Evolutionary conservation across 2,797 vertebrate genomes (phyloP), one percentile per base, ranked within the genome.

Genomic region (Gobio occitaniae): DNA sequence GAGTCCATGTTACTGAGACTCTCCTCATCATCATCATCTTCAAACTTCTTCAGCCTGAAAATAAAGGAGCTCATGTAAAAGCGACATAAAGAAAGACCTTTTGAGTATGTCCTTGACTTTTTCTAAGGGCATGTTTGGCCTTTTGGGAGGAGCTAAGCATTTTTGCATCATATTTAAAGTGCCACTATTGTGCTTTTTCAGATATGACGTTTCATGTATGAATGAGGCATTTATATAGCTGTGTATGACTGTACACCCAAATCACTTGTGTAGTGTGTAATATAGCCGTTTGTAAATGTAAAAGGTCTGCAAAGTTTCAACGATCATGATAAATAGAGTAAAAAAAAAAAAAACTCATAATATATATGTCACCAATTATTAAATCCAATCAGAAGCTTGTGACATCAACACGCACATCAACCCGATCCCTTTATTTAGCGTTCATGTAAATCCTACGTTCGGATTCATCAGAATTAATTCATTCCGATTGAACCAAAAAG

Each of bases 21-120:
- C 88, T 98, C 98, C 1, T 99, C 97, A 41, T 99, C 98, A 82
- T 97, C 96, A 90, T 99, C 98, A 0, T 95, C 96, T 88, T 98
- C 97, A 89, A 97, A 95, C 89, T 99, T 99, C 89, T 95, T 96
- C 19, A 99, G 90, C 80, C 98, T 99, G 77, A 80, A 1, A 88
- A 29, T 74, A 78, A 90, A 0, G n/a, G 36, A 12, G 25, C n/a
- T 56, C 2, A 36, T 1, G 56, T 75, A 7, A 80, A 72, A 3
- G n/a, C 0, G 56, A 61, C 5, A 59, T 11, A 16, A 65, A 47
- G 3, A 12, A 48, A 78, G 52, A 47, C 47, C 47, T 36, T 38
- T 63, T 29, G n/a, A 63, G 59, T 6, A 61, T 25, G 59, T 29
- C 6, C 36, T 69, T 47, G 38, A 11, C 16, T 59, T 50, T 59